These are phyloP conservation scores for Sphaeramia orbicularis DNA, from an alignment of 2,797 vertebrate genomes.

Conservation along the genomic window DNA sequence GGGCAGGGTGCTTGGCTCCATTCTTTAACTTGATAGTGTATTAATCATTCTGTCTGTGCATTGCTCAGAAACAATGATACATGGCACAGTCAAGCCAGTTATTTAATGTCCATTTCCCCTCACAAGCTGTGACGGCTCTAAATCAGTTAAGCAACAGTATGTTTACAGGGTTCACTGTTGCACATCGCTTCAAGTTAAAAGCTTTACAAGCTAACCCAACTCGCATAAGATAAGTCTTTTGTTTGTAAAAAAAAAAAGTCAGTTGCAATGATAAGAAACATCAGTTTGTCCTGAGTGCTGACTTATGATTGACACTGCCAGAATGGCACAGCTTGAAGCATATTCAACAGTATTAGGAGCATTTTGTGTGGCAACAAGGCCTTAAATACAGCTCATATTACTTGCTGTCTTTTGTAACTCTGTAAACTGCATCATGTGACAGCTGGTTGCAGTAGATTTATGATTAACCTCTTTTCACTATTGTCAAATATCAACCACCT, in stretches of 20 bases:
- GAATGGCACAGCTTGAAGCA: conserved; percentile 17
- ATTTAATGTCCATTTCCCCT: conserved; percentile 12
- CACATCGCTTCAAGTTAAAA: conserved; percentile 8
- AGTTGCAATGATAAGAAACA: conserved; percentile 38
- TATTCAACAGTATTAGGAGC: conserved; percentile 33
- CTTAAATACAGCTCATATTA: conserved; percentile 21
- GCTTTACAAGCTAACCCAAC: conserved; percentile 15
- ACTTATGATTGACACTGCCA: conserved; percentile 50
- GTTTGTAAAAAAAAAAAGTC: conserved; percentile 29
- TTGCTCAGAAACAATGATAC: conserved; percentile 29
- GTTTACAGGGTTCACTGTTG: conserved; percentile 1
- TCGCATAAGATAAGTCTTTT: conserved; percentile 14
- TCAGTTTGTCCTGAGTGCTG: conserved; percentile 24
- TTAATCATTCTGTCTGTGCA: conserved; percentile 45
- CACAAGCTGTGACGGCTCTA: conserved; percentile 13
- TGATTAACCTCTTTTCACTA: conserved; percentile 66
- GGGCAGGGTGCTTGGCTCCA: conserved; percentile 12
- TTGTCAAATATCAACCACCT: conserved; percentile 56
- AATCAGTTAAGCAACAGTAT: conserved; percentile 3
- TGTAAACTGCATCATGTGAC: conserved; percentile 53
- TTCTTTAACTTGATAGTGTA: conserved; percentile 20
- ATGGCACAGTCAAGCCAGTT: conserved; percentile 15
- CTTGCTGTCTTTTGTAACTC: conserved; percentile 15
- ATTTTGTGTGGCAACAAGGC: conserved; percentile 36
- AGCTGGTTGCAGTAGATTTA: conserved; percentile 65